Base-by-base conservation (phyloP, 2,797 vertebrate genomes). In the Gallirallus australis region DNA sequence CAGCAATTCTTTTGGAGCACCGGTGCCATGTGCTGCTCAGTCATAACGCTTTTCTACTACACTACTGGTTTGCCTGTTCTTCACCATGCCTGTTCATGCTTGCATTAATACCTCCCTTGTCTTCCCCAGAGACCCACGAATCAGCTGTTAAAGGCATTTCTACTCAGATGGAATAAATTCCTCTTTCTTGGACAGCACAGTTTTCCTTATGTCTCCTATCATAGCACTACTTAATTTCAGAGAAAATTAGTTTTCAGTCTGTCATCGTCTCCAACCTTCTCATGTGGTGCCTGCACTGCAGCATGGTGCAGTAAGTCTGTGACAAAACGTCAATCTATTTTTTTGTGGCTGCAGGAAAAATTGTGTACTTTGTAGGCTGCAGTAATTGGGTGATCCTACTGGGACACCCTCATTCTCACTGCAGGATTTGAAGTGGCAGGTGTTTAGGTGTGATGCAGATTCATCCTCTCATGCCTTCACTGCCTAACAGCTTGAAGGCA, bases 371-470 rank as follows among this genome's bases (percentile, higher is more conserved):
- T 69, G 53, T 61, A 78, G 75, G 42, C 82, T 91, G 77, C 75
- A 89, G 87, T 93, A 96, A 93, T 42, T 84, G 91, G n/a, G 53
- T 85, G 78, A 91, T 94, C 72, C 88, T 87, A 61, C 37, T 76
- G 92, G 86, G 94, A 92, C 65, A 78, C 31, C 64, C 48, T 89
- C 53, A 63, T 90, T 92, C 78, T 86, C 91, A 80, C 91, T 37
- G 81, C 81, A 87, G 93, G 88, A 91, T 94, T 89, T 92, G 93
- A 94, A 97, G 92, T 87, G 90, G 83, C 86, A 85, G 91, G 86
- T 95, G 94, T 96, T 96, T 85, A 93, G 88, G 57, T 85, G 83
- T 87, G 90, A 94, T 96, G 91, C 56, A 94, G 70, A 92, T 93
- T 95, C 86, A 84, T 90, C 78, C 77, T 84, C 77, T 95, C 93